A percentile compares a stretch with the other conserved stretches of the same genome.
phyloP scores from a whole-genome alignment of 1,140 invertebrate genomes.

The Aradophagus sp. region DNA sequence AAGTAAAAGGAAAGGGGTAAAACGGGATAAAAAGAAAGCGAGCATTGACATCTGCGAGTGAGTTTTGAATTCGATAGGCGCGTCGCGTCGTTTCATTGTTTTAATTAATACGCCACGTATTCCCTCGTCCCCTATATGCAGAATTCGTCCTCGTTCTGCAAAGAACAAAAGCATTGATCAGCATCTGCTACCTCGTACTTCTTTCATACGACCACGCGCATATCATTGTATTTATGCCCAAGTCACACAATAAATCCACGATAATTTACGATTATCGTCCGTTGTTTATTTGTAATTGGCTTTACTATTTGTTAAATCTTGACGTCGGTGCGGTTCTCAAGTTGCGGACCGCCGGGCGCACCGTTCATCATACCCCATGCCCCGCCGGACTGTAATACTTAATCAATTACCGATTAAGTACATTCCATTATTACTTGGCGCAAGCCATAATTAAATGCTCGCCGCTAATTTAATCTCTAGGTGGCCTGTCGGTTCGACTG shows the following conservation, averaged over 20 bases:
- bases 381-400: conserved; percentile 30
- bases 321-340: conserved; percentile 8
- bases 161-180: conserved; percentile 61
- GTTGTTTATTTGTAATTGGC: conserved; percentile 53
- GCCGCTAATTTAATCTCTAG: conserved; percentile 8
- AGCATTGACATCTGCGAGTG: conserved; percentile 57
- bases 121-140: conserved; percentile 57
- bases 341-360: conserved; percentile 10
- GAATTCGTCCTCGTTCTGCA: conserved; percentile 56
- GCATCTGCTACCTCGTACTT: conserved; percentile 61
- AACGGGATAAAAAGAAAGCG: conserved; percentile 40
- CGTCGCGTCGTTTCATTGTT: conserved; percentile 59
- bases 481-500: no score
- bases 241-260: conserved; percentile 53
- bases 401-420: conserved; percentile 39
- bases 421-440: conserved; percentile 17
- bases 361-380: conserved; percentile 24
- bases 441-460: conserved; percentile 16
- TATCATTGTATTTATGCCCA: conserved; percentile 54
- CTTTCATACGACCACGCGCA: conserved; percentile 51
- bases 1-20: conserved; percentile 39
- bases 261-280: conserved; percentile 58
- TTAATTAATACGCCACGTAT: conserved; percentile 62
- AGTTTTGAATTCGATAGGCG: conserved; percentile 61
- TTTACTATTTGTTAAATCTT: conserved; percentile 48